Conservation (phyloP, 2,888 invertebrate genomes). For the Conistra vaccinii region DNA sequence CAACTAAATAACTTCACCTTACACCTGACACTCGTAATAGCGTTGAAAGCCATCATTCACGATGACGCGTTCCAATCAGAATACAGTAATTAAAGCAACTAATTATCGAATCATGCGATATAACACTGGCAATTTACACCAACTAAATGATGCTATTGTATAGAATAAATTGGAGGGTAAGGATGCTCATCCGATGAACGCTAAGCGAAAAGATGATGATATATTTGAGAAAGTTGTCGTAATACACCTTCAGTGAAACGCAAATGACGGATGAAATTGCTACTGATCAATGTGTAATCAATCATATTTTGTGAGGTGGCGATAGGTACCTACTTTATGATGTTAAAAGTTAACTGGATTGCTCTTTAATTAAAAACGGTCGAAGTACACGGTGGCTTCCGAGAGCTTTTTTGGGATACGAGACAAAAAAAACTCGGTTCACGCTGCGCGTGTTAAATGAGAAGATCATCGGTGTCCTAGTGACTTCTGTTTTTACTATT, state of each 20-base stretch:
- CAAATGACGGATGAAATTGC: slow-evolving; percentile 38
- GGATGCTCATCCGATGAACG: slow-evolving; percentile 16
- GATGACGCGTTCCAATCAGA: slow-evolving; percentile 54
- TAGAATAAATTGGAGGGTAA: slow-evolving; percentile 53
- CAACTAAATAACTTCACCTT: slow-evolving; percentile 48
- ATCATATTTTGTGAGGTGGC: slow-evolving; percentile 53
- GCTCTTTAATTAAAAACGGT: slow-evolving; percentile 34
- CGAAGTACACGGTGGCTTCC: not conserved
- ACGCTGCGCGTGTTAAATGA: slow-evolving; percentile 10
- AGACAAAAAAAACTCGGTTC: slow-evolving; percentile 3
- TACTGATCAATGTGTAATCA: slow-evolving; percentile 50
- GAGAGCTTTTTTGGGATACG: not conserved
- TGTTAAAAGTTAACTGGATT: slow-evolving; percentile 19
- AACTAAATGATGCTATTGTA: slow-evolving; percentile 61
- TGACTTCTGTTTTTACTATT: not conserved
- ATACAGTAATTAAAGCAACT: slow-evolving; percentile 71
- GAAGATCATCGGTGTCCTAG: not conserved
- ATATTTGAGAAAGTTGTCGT: slow-evolving; percentile 37
- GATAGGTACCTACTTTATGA: slow-evolving; percentile 34
- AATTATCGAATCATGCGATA: slow-evolving; percentile 74
- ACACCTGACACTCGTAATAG: slow-evolving; percentile 30
- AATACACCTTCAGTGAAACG: slow-evolving; percentile 23
- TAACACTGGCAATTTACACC: slow-evolving; percentile 55
- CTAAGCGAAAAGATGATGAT: slow-evolving; percentile 28
- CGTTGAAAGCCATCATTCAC: slow-evolving; percentile 63